Conservation (phyloP, 1,140 invertebrate genomes). For the Vollenhovia emeryi region DNA sequence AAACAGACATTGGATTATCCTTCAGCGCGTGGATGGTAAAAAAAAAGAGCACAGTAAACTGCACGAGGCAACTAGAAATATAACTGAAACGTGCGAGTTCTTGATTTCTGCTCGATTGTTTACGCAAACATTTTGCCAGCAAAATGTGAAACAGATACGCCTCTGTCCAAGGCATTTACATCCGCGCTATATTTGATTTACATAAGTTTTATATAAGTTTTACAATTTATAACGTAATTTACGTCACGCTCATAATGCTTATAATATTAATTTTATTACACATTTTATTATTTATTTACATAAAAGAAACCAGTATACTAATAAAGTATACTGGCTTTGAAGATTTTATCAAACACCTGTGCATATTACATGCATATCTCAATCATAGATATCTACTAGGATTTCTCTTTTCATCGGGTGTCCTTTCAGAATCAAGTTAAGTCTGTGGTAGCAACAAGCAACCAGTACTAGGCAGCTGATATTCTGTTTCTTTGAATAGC, state of each 20-base stretch:
- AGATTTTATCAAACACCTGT: background rate
- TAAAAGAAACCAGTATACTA: background rate
- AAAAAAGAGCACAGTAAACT: background rate
- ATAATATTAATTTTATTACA: background rate
- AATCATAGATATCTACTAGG: background rate
- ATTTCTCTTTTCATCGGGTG: background rate
- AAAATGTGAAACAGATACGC: constrained; percentile 6
- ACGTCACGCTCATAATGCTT: background rate
- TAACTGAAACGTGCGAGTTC: constrained; percentile 17
- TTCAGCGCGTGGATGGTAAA: background rate
- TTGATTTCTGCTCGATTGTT: constrained; percentile 29
- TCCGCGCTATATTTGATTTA: background rate
- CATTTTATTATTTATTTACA: background rate
- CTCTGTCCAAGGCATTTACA: background rate
- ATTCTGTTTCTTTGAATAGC: constrained; percentile 26
- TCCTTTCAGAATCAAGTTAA: constrained; percentile 3
- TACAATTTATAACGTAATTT: background rate
- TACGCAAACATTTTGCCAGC: constrained; percentile 19
- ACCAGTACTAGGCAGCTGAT: background rate
- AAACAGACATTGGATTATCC: constrained; percentile 18
- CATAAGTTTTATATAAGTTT: too few relatives aligned
- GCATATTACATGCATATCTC: background rate
- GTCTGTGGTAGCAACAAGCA: background rate
- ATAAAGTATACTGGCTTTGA: background rate
- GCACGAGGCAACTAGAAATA: constrained; percentile 7